Base-by-base conservation (phyloP, 2,113 vertebrate species). In the Aplodontia rufa region DNA sequence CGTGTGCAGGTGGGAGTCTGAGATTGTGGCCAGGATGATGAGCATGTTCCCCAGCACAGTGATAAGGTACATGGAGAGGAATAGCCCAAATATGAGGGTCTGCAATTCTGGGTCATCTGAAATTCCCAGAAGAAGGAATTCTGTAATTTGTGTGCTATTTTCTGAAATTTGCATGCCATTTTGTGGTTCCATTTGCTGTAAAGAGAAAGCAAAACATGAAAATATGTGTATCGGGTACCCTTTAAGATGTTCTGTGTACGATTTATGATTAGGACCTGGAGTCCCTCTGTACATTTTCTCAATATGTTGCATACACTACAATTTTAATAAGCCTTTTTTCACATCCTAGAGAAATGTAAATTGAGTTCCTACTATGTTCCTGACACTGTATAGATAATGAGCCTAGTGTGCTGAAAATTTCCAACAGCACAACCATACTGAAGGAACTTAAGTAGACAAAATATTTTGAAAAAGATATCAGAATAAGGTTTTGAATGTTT, bases 41-140 rank as follows among this genome's bases (percentile, higher is more conserved):
- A 74, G 45, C 53, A 91, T 32, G 35, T 83, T 83, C 14, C 64
- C 47, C 28, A 26, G 22, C 0, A 85, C 12, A 28, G 45, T 85
- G 64, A 69, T 24, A 22, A 80, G 20, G 17, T 91, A 95, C 45
- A 76, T 90, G 74, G 24, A 93, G 40, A 90, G 37, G 75, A 94
- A 93, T 4, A 82, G 6, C 6, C 35, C 49, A 62, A 72, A 92
- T 0, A 79, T 17, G 28, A 79, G 19, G 16, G 71, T 62, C 69
- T 94, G 78, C 20, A 88, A 3, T 7, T n/a, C 84, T 83, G 19
- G 28, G 45, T 42, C 55, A 4, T 87, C 79, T 74, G 55, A 74
- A 60, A 96, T 8, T 60, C 84, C 89, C 62, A 92, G 64, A 3
- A 90, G 91, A 80, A 80, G 16, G 49, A 86, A 90, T 40, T 30